Percentiles rank a stretch among this genome's conserved stretches.
Evolutionary conservation across 2,113 vertebrate genomes (phyloP).

Genomic region (Campylomormyrus numenius): DNA sequence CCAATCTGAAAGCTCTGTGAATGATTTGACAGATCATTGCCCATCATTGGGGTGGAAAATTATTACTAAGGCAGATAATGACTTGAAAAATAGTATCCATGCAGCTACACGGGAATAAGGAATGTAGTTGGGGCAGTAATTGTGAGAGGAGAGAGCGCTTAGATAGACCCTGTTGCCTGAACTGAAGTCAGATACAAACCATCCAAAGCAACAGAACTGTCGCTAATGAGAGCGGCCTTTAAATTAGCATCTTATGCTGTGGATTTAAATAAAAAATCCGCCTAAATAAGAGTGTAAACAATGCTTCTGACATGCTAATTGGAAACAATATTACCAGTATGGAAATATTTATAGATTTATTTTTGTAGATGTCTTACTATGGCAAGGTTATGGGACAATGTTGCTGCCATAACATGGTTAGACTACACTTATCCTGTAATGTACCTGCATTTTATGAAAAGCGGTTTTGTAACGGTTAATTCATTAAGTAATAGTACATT

Average conservation of each 20-base stretch:
- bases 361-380: background rate
- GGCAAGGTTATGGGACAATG: background rate
- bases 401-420: background rate
- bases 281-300: background rate
- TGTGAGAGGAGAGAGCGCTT: background rate
- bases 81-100: slow-evolving; percentile 8
- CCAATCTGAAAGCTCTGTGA: background rate
- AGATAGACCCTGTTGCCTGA: background rate
- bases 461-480: background rate
- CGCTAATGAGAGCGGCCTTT: background rate
- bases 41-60: slow-evolving; percentile 17
- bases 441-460: background rate
- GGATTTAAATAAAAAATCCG: background rate
- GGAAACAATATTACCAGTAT: background rate
- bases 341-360: background rate
- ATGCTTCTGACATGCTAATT: background rate
- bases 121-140: background rate
- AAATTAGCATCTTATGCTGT: background rate
- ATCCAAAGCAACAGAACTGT: background rate
- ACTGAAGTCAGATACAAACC: background rate
- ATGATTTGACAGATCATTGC: slow-evolving; percentile 12
- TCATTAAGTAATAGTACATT: background rate
- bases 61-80: slow-evolving; percentile 27
- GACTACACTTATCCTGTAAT: background rate
- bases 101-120: background rate